Conservation (phyloP, 2,797 vertebrate genomes). For the Vespertilio murinus region DNA sequence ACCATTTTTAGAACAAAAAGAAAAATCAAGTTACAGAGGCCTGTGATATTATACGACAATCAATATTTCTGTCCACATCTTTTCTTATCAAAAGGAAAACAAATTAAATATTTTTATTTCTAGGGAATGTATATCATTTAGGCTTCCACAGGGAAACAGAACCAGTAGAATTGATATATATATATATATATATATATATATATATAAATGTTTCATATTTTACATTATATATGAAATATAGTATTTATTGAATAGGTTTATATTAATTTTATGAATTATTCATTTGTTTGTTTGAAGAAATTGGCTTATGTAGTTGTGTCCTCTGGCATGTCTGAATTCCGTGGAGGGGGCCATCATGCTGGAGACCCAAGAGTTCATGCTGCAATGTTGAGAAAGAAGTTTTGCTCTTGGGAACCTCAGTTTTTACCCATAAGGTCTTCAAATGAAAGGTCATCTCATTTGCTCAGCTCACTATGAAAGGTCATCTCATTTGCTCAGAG, state of each 20-base stretch:
- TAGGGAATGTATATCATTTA: background rate
- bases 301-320: background rate
- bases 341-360: too few relatives aligned
- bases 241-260: background rate
- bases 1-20: background rate
- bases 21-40: background rate
- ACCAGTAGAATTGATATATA: background rate
- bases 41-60: background rate
- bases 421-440: background rate
- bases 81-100: background rate
- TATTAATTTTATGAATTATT: background rate
- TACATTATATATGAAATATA: background rate
- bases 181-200: too few relatives aligned
- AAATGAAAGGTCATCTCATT: background rate
- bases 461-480: background rate
- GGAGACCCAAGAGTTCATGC: background rate
- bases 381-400: background rate
- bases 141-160: background rate
- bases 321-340: background rate
- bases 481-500: background rate
- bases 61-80: background rate
- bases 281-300: background rate
- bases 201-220: background rate
- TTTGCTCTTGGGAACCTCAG: background rate
- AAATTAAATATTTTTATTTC: background rate